A percentile compares a stretch with the other conserved stretches of the same genome.
phyloP scores from a whole-genome alignment of 2,888 invertebrate species.

The Frankliniella fusca region DNA sequence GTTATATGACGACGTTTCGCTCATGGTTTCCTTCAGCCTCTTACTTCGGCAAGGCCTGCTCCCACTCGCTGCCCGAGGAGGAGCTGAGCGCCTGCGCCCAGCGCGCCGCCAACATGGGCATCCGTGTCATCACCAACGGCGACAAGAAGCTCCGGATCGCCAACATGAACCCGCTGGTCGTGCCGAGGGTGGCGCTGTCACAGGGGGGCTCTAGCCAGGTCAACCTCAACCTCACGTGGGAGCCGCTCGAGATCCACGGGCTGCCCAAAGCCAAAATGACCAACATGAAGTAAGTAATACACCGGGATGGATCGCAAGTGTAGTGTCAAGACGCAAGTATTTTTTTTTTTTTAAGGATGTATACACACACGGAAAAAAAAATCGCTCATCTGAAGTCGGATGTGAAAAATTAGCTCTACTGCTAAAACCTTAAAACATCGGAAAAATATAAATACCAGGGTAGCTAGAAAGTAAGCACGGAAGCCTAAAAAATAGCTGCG shows the following conservation, averaged over 20 bases:
- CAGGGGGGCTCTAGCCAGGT: neutral
- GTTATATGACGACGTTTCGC: no score
- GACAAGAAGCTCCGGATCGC: conserved; percentile 4
- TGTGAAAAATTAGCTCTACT: no score
- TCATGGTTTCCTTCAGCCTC: neutral
- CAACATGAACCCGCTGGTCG: conserved; percentile 12
- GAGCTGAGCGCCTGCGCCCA: conserved; percentile 6
- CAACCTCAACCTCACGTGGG: conserved; percentile 9
- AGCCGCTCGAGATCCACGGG: neutral
- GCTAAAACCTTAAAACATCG: no score
- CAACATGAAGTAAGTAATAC: conserved; percentile 20
- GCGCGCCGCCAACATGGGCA: neutral
- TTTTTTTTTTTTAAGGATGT: no score
- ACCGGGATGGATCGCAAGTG: no score
- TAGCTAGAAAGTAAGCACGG: no score
- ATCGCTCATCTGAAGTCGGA: no score
- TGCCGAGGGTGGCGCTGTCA: conserved; percentile 1
- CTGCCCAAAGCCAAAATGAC: neutral
- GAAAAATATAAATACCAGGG: no score
- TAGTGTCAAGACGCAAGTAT: no score
- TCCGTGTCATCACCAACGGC: neutral
- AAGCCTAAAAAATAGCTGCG: no score
- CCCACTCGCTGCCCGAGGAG: neutral
- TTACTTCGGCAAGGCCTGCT: neutral
- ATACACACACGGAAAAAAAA: no score